phyloP scores from a whole-genome alignment of 2,888 invertebrate species.

The Parasteatoda lunata region DNA sequence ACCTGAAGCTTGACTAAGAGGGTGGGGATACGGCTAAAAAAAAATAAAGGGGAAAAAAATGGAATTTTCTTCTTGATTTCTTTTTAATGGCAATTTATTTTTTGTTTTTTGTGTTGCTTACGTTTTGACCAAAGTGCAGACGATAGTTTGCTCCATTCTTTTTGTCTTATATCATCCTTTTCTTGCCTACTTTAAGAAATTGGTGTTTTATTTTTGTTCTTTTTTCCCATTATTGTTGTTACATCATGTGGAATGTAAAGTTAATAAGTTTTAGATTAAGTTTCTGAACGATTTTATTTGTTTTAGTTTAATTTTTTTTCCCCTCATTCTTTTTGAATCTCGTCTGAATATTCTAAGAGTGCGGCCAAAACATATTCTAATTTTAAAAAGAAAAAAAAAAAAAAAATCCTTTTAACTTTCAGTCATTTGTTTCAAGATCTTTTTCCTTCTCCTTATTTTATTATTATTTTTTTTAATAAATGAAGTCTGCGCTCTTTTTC shows the following conservation, averaged over 20 bases:
- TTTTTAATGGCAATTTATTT: conserved; percentile 64
- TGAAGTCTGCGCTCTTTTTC: no score
- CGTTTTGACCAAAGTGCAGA: conserved; percentile 35
- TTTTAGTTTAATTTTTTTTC: conserved; percentile 9
- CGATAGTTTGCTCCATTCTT: not conserved
- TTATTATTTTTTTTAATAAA: no score
- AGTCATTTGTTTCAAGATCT: no score
- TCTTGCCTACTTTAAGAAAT: conserved; percentile 65
- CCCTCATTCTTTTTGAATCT: conserved; percentile 12
- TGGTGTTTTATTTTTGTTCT: conserved; percentile 54
- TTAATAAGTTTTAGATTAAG: conserved; percentile 68
- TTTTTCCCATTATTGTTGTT: conserved; percentile 65
- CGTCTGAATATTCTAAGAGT: conserved; percentile 23
- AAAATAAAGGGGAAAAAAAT: conserved; percentile 6
- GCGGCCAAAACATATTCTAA: conserved; percentile 9
- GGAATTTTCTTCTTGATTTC: conserved; percentile 67
- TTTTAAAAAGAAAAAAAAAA: no score
- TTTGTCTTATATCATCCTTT: conserved; percentile 15
- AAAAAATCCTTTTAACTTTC: no score
- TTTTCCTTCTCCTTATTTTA: no score
- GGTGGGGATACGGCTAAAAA: conserved; percentile 2
- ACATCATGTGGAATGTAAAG: conserved; percentile 67
- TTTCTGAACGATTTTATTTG: conserved; percentile 39
- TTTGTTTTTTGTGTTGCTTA: conserved; percentile 35
- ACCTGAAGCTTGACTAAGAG: conserved; percentile 10